Percentiles rank a stretch among this genome's conserved stretches.
Evolutionary conservation across 2,113 vertebrate species (phyloP).

Genomic region (Mobula birostris): DNA sequence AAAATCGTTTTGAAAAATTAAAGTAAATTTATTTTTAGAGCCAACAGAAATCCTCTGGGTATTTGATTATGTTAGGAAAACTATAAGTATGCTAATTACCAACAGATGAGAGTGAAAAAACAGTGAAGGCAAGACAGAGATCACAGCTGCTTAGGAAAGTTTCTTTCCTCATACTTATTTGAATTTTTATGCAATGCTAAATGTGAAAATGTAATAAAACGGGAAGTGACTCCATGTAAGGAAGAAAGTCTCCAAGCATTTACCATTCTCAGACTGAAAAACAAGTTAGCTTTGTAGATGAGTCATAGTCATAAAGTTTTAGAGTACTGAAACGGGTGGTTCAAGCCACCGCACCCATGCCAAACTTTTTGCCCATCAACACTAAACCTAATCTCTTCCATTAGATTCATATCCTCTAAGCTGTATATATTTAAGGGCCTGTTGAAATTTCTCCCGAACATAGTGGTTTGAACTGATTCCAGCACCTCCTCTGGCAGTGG

Average conservation of each 20-base stretch:
- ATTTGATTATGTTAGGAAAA: background rate
- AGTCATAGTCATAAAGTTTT: too few relatives aligned
- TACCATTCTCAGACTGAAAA: background rate
- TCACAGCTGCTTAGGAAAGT: too few relatives aligned
- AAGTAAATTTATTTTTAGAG: background rate
- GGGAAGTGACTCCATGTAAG: background rate
- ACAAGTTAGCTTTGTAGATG: background rate
- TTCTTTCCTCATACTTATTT: background rate
- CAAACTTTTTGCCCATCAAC: too few relatives aligned
- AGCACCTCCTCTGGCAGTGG: too few relatives aligned
- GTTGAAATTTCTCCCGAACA: too few relatives aligned
- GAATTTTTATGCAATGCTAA: background rate
- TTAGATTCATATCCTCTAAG: too few relatives aligned
- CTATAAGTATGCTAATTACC: background rate
- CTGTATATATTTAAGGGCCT: too few relatives aligned
- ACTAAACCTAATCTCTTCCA: too few relatives aligned
- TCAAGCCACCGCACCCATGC: too few relatives aligned
- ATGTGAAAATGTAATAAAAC: background rate
- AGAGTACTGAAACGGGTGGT: too few relatives aligned
- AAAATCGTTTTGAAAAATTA: background rate
- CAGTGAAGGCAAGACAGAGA: background rate
- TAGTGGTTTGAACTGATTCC: too few relatives aligned
- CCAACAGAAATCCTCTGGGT: background rate
- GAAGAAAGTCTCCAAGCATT: background rate
- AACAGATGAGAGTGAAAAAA: background rate